Percentiles rank a stretch among this genome's conserved stretches.
Evolutionary conservation across 2,113 vertebrate genomes (phyloP).

Genomic region (Dolichallabes microphthalmus): DNA sequence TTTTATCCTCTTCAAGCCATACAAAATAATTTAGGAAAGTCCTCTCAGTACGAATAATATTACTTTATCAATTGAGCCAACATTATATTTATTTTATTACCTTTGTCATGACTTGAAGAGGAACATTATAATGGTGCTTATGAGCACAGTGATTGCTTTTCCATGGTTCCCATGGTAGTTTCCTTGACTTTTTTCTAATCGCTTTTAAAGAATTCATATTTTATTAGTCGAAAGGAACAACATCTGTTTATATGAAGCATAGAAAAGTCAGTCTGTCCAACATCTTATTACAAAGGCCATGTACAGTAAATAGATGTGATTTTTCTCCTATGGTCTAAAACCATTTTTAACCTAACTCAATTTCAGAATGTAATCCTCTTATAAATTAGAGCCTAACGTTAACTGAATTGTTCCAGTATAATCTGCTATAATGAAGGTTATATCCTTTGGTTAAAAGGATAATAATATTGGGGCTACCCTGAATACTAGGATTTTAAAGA

Average conservation of each 20-base stretch:
- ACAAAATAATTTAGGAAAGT: neutral
- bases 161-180: neutral
- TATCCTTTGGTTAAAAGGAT: neutral
- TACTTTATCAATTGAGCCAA: neutral
- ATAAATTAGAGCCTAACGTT: neutral
- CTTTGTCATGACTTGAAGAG: neutral
- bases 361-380: neutral
- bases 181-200: neutral
- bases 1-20: neutral
- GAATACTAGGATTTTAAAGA: neutral
- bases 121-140: conserved; percentile 2
- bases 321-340: neutral
- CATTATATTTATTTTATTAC: neutral
- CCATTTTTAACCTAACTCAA: neutral
- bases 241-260: neutral
- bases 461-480: neutral
- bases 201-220: conserved; percentile 3
- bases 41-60: neutral
- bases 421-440: neutral
- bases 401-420: neutral
- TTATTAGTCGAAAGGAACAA: conserved; percentile 7
- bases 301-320: neutral
- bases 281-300: neutral
- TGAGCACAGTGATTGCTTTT: neutral
- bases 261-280: neutral